Base-by-base conservation (phyloP, 37 sponge, comb jelly and placozoan species). In the Beroe forskalii region DNA sequence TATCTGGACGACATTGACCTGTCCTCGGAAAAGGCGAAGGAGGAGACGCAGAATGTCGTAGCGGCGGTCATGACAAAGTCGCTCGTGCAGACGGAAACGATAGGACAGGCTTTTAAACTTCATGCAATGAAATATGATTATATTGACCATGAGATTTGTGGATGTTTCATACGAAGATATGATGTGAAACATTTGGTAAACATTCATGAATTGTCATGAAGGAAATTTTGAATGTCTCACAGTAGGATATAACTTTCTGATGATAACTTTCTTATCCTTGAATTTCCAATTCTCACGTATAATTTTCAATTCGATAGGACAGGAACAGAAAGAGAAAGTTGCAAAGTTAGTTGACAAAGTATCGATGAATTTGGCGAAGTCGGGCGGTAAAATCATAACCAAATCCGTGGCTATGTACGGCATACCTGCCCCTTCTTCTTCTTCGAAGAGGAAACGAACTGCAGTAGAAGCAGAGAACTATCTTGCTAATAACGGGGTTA, bases 311-410 rank as follows among this genome's bases (percentile, higher is more conserved):
- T n/a, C n/a, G n/a, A n/a, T n/a, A n/a, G n/a, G 76, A 32, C 76
- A 72, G 22, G 40, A 44, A 4, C 24, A 12, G 0, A 80, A 80
- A 24, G 55, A 35, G 3, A 43, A 80, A 20, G 35, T 80, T 24
- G 4, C 48, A 0, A 41, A 80, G 27, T 12, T 43, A 6, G 48
- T 80, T 12, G 86, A 80, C 55, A 80, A 80, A 80, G 86, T 80
- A 2, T 40, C 86, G 35, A 80, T 80, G 25, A 80, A 3, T n/a
- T 27, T 80, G 55, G 86, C 86, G 2, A 44, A 80, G 4, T 44
- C 55, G 0, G 86, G 55, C n/a, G 86, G 86, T 33, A 44, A 6
- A 24, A 80, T 80, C n/a, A 37, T 12, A 8, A 33, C 86, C 4
- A 48, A 35, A 28, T 25, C 38, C 1, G 86, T 80, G 20, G 40